Evolutionary conservation across 1,140 invertebrate species (phyloP).

Genomic region (Muscidifurax raptorellus): DNA sequence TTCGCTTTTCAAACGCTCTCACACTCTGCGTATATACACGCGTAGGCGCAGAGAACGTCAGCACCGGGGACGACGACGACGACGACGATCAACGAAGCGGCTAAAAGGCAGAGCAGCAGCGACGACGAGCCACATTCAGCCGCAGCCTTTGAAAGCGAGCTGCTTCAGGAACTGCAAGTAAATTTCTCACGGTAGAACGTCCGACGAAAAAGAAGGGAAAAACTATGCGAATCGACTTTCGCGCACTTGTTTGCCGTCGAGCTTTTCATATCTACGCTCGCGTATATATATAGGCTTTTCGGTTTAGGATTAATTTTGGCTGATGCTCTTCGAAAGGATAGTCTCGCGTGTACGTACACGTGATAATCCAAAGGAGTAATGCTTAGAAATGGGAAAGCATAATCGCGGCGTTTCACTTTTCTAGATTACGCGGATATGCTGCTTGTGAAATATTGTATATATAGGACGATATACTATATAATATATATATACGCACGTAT

Average conservation of each 20-base stretch:
- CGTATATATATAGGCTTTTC: no score
- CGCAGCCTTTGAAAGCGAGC: conserved; percentile 45
- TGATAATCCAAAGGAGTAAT: background rate
- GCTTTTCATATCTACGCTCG: background rate
- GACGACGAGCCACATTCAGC: conserved; percentile 14
- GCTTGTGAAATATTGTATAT: background rate
- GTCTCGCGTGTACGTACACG: no score
- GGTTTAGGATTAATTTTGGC: no score
- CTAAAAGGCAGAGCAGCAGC: background rate
- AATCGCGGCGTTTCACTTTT: background rate
- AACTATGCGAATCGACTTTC: background rate
- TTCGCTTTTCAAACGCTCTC: background rate
- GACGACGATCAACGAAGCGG: background rate
- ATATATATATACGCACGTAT: background rate
- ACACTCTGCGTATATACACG: background rate
- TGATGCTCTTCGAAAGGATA: no score
- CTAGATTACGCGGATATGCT: background rate
- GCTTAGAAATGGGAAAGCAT: no score
- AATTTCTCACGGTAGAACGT: conserved; percentile 56
- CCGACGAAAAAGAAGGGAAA: background rate
- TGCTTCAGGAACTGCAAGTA: conserved; percentile 64
- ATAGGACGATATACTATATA: no score
- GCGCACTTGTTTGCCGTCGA: background rate
- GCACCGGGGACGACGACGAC: background rate
- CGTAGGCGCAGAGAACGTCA: background rate